Evolutionary conservation across 2,797 vertebrate genomes (phyloP).

Genomic region (Cossypha caffra): DNA sequence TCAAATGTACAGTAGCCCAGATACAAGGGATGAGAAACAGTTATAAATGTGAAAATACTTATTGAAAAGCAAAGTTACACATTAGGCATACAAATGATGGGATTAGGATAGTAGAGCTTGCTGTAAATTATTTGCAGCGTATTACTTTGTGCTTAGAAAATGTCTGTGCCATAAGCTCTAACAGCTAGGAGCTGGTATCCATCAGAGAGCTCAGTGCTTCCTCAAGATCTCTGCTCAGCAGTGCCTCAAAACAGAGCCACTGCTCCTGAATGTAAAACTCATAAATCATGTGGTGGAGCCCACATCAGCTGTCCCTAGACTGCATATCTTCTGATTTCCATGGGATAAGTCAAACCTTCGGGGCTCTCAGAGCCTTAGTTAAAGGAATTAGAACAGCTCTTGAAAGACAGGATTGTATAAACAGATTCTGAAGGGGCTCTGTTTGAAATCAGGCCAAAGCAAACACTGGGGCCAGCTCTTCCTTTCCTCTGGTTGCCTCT

Average conservation of each 20-base stretch:
- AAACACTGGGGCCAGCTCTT: constrained; percentile 39
- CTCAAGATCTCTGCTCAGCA: background rate
- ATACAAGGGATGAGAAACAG: background rate
- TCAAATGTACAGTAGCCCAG: background rate
- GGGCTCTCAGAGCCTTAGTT: constrained; percentile 15
- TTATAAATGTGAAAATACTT: background rate
- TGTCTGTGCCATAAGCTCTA: background rate
- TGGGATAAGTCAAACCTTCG: constrained; percentile 36
- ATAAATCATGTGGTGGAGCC: background rate
- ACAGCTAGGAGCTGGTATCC: background rate
- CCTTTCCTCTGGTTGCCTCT: background rate
- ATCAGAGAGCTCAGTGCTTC: background rate
- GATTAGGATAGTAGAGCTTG: background rate
- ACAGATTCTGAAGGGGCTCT: constrained; percentile 35
- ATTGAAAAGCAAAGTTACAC: background rate
- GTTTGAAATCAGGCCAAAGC: constrained; percentile 62
- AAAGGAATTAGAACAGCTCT: constrained; percentile 67
- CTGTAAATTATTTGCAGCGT: background rate
- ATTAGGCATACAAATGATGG: background rate
- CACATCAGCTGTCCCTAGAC: background rate
- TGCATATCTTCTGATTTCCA: constrained; percentile 51
- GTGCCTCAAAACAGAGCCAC: background rate
- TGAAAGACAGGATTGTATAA: constrained; percentile 66
- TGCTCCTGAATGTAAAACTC: background rate
- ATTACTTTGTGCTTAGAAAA: background rate